A percentile compares a stretch with the other conserved stretches of the same genome.
phyloP scores from a whole-genome alignment of 2,797 vertebrate species.

The Monodelphis domestica region DNA sequence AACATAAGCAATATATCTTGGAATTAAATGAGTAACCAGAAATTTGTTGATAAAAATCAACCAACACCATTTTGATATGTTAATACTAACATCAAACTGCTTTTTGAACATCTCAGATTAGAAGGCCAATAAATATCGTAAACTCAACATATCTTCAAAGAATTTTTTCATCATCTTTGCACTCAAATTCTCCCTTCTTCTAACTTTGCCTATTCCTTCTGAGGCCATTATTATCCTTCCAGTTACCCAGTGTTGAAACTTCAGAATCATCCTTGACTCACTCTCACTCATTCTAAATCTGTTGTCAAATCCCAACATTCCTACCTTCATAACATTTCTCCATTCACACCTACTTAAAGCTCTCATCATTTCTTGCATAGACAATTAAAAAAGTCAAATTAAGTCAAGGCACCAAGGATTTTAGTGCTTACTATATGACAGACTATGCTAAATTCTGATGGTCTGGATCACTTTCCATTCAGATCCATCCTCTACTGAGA shows the following conservation, averaged over 20 bases:
- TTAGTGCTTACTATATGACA: not conserved
- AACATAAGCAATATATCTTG: constrained; percentile 23
- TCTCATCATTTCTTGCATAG: not conserved
- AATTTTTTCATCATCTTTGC: not conserved
- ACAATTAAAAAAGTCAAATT: not conserved
- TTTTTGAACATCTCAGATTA: not conserved
- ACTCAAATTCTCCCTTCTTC: not conserved
- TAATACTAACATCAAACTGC: not conserved
- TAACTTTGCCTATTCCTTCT: not conserved
- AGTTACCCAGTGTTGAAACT: not conserved
- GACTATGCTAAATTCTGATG: not conserved
- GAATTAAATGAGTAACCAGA: not conserved
- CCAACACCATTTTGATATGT: not conserved
- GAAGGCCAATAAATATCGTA: not conserved
- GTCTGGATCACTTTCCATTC: not conserved
- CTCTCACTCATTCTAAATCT: not conserved
- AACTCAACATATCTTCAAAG: not conserved
- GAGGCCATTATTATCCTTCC: not conserved
- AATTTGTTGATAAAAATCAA: not conserved
- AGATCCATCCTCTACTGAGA: not conserved
- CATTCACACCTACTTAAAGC: not conserved
- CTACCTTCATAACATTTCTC: not conserved
- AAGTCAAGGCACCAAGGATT: not conserved
- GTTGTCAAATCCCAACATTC: not conserved
- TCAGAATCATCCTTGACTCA: not conserved